Evolutionary conservation across 2,888 invertebrate genomes (phyloP), one percentile per base, ranked within the genome.

Genomic region (Zygothrica quintamaculata): DNA sequence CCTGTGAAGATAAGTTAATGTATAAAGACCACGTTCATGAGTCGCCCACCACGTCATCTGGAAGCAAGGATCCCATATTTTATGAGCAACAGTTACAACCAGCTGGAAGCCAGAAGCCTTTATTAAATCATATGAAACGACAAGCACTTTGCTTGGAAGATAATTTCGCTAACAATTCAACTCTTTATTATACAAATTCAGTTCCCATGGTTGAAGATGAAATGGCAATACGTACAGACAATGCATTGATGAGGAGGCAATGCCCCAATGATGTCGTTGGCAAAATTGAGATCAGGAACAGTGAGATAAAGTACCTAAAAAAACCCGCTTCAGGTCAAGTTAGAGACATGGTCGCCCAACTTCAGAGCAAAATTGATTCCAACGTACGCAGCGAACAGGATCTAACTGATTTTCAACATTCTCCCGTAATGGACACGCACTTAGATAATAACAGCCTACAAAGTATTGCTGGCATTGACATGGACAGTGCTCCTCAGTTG

Each of bases 261-360:
- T 50, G 59, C 16, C 22, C 55, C n/a, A 59, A 46, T 26, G 74
- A 74, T 1, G 16, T 37, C 9, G 43, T 52, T 8, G 48, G 26
- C 2, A 80, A 82, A 39, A 48, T 85, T 4, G 82, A 82, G 48
- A 82, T 82, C 1, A 44, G 65, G 25, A 82, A 82, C 12, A 87
- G 88, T 39, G 88, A 88, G 53, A 86, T 84, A 6, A 88, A 88
- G 61, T 82, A 78, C 6, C 71, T 88, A 0, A 88, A 78, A 31
- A 88, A 87, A 48, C 76, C 86, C 0, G 80, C 74, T 47, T 69
- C 78, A 4, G 87, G 74, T n/a, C 88, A 87, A 44, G 88, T 89
- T 2, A 80, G 84, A 16, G 87, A 85, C 18, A 59, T 89, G 48
- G 88, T 89, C 18, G 88, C 88, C 0, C 86, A 84, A 18, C 52